Conservation (phyloP, 2,888 invertebrate genomes). For the Heliconius erato region DNA sequence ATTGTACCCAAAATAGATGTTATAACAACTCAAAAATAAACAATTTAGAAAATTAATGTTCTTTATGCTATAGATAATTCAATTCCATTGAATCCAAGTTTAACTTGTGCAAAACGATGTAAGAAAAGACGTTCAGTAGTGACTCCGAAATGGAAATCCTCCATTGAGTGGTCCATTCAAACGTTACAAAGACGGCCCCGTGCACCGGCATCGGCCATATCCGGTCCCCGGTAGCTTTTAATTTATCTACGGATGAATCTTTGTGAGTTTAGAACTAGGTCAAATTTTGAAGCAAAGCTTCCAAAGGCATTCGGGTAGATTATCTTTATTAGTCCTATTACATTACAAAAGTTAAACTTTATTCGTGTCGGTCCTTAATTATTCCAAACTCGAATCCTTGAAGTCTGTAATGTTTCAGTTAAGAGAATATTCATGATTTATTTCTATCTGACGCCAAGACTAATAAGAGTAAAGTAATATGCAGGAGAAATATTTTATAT, state of each 20-base stretch:
- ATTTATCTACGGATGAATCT: constrained; percentile 38
- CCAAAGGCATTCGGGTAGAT: constrained; percentile 22
- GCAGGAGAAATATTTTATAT: neutral
- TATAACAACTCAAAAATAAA: neutral
- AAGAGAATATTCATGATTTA: constrained; percentile 16
- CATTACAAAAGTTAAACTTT: constrained; percentile 27
- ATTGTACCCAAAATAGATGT: neutral
- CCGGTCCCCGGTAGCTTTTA: constrained; percentile 34
- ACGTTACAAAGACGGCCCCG: constrained; percentile 33
- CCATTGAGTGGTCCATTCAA: constrained; percentile 33
- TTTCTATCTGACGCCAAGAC: constrained; percentile 1
- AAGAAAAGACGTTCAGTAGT: constrained; percentile 20
- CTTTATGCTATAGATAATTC: neutral
- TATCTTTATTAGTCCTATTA: constrained; percentile 23
- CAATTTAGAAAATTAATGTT: neutral
- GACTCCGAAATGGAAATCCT: constrained; percentile 27
- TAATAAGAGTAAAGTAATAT: neutral
- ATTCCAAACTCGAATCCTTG: constrained; percentile 20
- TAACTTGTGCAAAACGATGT: constrained; percentile 20
- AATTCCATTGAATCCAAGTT: constrained; percentile 19
- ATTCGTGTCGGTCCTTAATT: constrained; percentile 26
- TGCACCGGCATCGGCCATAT: constrained; percentile 20
- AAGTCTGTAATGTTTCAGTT: constrained; percentile 11
- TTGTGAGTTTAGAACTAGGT: constrained; percentile 35
- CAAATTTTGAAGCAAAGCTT: constrained; percentile 25